These are phyloP conservation scores for Arctocebus calabarensis DNA, from an alignment of 2,797 vertebrate genomes.

Conservation along the genomic window DNA sequence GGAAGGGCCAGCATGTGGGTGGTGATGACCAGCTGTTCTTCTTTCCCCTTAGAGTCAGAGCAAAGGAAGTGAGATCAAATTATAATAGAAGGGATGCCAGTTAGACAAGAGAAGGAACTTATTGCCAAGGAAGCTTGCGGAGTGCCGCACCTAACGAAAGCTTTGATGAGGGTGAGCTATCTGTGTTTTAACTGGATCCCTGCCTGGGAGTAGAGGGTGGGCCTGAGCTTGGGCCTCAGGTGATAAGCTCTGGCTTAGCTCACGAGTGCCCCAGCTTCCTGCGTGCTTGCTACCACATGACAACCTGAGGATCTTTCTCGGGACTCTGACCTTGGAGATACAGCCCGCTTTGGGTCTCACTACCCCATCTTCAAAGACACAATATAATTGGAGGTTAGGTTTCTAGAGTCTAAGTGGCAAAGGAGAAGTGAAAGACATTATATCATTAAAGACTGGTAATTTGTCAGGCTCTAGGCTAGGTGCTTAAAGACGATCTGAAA, in stretches of 20 bases:
- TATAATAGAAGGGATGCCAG: constrained; percentile 65
- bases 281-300: constrained; percentile 24
- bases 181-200: constrained; percentile 35
- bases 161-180: constrained; percentile 45
- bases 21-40: constrained; percentile 73
- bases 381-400: neutral
- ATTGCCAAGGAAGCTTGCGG: constrained; percentile 24
- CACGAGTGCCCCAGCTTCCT: constrained; percentile 38
- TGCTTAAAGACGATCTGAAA: neutral
- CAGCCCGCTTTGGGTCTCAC: neutral
- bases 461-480: neutral
- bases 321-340: neutral
- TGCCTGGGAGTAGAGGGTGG: constrained; percentile 18
- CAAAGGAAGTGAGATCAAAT: constrained; percentile 76
- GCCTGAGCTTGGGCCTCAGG: neutral
- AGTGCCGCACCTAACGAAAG: neutral
- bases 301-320: neutral
- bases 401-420: neutral
- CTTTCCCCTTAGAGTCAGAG: constrained; percentile 61
- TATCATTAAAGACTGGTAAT: neutral
- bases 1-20: constrained; percentile 62
- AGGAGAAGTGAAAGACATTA: neutral
- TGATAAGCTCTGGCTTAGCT: constrained; percentile 56
- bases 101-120: constrained; percentile 65
- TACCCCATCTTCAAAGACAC: neutral